Evolutionary conservation across 2,888 invertebrate genomes (phyloP), one percentile per base, ranked within the genome.

Genomic region (Sphaerophoria taeniata): DNA sequence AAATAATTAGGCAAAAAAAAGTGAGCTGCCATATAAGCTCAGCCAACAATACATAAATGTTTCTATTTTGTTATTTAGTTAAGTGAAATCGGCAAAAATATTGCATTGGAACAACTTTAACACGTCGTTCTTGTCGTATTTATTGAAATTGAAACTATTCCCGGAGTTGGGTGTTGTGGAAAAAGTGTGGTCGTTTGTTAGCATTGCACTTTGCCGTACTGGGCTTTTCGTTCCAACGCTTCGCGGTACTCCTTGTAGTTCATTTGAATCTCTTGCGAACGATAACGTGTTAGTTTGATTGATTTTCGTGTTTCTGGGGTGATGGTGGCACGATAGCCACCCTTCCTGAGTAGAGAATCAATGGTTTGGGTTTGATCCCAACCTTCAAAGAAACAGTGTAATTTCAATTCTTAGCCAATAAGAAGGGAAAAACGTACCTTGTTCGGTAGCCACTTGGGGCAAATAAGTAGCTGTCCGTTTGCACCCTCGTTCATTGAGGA

Each of bases 281-380:
- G 98, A 93, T 99, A 99, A 89, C 98, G 96, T 71, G 98, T 98
- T 89, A 99, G 93, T 93, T 98, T 98, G 91, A 99, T 96, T 91
- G 96, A 95, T 89, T 96, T 95, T 76, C 98, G 95, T 90, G 96
- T 93, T 74, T 98, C 98, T 34, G 95, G 95, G n/a, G 97, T 97
- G 87, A 98, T 98, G 72, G 94, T 93, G 36, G 98, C 97, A 92
- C 98, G 98, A 93, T 96, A 99, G 61, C 99, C 99, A 88, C 99
- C 99, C 93, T 99, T 99, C 88, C 98, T 95, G 87, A 99, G 94
- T 86, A 99, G 93, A 51, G 99, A 98, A 93, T 99, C 99, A 90
- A 99, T 98, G 33, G 99, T 99, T 93, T 99, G 98, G 88, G 97
- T 95, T 93, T 98, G 98, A 94, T 99, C 97, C 99, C 99, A 99